phyloP scores from a whole-genome alignment of 2,797 vertebrate genomes.

The Myotis planiceps region DNA sequence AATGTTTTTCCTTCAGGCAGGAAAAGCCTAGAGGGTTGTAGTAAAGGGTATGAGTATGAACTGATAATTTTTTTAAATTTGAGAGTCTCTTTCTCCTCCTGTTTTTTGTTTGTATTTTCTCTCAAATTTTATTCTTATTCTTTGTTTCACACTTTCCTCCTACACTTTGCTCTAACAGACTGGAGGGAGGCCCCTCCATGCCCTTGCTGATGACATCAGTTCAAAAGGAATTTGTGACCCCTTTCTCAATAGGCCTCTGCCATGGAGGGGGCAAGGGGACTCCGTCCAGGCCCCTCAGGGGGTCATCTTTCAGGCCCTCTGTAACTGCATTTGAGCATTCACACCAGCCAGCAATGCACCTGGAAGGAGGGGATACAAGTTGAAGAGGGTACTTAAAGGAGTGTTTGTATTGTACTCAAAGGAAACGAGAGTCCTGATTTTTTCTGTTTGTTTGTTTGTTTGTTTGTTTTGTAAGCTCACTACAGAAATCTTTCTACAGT shows the following conservation, averaged over 20 bases:
- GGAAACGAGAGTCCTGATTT: background rate
- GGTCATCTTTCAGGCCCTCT: constrained; percentile 7
- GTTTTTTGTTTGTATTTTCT: background rate
- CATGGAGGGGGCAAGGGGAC: background rate
- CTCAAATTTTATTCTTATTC: background rate
- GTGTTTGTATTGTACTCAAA: background rate
- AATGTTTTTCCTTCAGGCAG: background rate
- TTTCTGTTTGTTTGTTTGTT: background rate
- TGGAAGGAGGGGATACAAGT: background rate
- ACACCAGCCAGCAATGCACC: background rate
- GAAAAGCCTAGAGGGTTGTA: background rate
- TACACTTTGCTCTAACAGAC: background rate
- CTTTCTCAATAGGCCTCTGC: background rate
- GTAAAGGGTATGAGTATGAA: background rate
- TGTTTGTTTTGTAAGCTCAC: background rate
- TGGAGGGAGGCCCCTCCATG: background rate
- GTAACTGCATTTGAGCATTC: background rate
- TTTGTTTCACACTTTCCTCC: background rate
- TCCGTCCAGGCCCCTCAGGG: background rate
- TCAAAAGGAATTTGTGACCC: background rate
- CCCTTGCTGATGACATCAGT: background rate
- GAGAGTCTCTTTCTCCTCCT: background rate
- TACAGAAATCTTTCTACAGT: background rate
- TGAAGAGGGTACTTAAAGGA: background rate
- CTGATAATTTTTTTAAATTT: background rate